phyloP scores from a whole-genome alignment of 1,140 invertebrate species.

The Zaprionus ornatus region DNA sequence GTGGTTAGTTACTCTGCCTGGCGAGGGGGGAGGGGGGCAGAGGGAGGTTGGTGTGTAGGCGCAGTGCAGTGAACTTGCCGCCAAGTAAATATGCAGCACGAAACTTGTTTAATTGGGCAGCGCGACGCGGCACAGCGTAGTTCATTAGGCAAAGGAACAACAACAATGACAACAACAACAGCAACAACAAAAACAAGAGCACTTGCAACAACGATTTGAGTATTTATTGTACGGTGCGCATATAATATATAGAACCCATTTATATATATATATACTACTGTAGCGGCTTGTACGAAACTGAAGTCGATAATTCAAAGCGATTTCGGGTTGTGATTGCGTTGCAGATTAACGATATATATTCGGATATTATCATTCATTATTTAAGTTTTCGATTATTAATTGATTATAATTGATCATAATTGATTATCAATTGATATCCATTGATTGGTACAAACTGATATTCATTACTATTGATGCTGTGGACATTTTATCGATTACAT shows the following conservation, averaged over 20 bases:
- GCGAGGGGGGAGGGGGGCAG: neutral
- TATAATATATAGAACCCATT: conserved; percentile 8
- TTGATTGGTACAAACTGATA: neutral
- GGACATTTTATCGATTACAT: too few species aligned
- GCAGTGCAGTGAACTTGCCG: conserved; percentile 69
- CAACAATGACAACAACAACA: conserved; percentile 10
- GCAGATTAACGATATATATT: neutral
- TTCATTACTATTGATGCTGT: too few species aligned
- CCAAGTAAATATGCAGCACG: conserved; percentile 63
- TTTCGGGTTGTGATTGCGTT: conserved; percentile 8
- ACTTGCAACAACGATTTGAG: conserved; percentile 17
- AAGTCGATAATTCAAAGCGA: neutral
- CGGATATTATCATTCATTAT: neutral
- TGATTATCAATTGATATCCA: too few species aligned
- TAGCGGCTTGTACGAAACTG: conserved; percentile 7
- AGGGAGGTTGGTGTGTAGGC: neutral
- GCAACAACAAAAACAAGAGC: neutral
- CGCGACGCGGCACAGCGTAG: neutral
- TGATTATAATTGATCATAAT: neutral
- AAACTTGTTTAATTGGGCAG: conserved; percentile 58
- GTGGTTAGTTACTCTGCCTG: conserved; percentile 22
- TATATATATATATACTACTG: conserved; percentile 1
- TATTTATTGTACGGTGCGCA: conserved; percentile 23
- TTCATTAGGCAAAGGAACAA: conserved; percentile 29
- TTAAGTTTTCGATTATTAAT: neutral